Percentiles rank a stretch among this genome's conserved stretches.
Conservation (phyloP, 2,888 invertebrate species). For the Amblyjoppa fuscipennis region DNA sequence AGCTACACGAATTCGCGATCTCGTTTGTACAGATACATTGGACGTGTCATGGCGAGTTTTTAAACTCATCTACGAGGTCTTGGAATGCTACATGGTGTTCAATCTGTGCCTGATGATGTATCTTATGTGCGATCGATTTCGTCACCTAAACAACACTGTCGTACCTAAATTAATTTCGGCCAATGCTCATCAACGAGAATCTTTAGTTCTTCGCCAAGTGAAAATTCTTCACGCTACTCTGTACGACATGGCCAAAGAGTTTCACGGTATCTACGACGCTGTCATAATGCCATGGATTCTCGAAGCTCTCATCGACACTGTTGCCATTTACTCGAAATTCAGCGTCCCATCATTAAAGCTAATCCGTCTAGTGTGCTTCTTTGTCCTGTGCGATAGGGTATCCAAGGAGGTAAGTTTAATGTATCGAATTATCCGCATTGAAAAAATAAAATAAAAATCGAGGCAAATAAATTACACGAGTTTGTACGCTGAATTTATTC, state of each 20-base stretch:
- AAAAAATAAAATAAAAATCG: neutral
- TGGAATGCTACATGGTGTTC: neutral
- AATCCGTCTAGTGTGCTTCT: neutral
- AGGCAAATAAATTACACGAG: neutral
- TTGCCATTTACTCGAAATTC: neutral
- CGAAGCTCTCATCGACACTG: neutral
- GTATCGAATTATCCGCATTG: neutral
- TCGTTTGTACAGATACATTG: neutral
- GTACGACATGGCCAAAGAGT: neutral
- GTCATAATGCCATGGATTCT: neutral
- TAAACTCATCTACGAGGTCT: neutral
- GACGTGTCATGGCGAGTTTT: neutral
- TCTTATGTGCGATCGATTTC: neutral
- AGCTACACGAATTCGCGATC: neutral
- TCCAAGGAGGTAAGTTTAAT: neutral
- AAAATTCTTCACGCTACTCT: neutral
- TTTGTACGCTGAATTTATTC: neutral
- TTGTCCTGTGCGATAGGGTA: neutral
- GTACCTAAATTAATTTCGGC: neutral
- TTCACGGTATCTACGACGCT: neutral
- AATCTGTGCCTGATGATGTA: neutral
- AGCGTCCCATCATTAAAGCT: neutral
- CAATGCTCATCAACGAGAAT: neutral
- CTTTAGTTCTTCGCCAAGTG: neutral
- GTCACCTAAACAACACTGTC: neutral